Conservation (phyloP, 2,797 vertebrate genomes). For the Oreochromis grahami region DNA sequence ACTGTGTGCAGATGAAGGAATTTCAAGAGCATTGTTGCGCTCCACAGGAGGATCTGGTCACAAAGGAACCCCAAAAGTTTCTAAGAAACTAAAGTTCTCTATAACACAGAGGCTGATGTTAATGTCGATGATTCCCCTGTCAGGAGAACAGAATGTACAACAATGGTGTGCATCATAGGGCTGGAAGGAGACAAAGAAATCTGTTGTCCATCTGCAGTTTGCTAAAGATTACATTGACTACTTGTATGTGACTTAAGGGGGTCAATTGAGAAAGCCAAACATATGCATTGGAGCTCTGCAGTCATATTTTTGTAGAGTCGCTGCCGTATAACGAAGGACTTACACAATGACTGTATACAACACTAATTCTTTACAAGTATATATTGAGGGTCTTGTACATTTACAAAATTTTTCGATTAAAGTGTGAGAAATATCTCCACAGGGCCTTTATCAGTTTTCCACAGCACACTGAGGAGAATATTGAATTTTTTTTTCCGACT, state of each 20-base stretch:
- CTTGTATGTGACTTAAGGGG: neutral
- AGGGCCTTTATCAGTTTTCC: neutral
- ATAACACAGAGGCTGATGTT: neutral
- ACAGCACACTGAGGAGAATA: neutral
- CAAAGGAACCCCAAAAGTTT: neutral
- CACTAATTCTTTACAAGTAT: neutral
- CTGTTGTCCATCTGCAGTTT: neutral
- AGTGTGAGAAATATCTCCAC: neutral
- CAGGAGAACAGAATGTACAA: neutral
- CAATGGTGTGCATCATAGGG: neutral
- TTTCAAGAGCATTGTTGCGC: neutral
- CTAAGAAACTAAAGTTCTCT: neutral
- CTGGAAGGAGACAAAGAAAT: neutral
- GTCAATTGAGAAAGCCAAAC: neutral
- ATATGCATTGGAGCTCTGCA: neutral
- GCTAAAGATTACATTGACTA: neutral
- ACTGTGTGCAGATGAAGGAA: neutral
- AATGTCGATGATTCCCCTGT: neutral
- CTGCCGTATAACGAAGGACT: neutral
- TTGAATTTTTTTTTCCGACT: conserved; percentile 2
- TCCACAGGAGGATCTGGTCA: neutral
- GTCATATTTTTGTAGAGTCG: neutral
- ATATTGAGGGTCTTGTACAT: neutral
- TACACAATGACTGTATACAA: neutral
- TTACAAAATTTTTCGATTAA: neutral